Base-by-base conservation (phyloP, 2,888 invertebrate species). In the Branchipolynoe longqiensis region DNA sequence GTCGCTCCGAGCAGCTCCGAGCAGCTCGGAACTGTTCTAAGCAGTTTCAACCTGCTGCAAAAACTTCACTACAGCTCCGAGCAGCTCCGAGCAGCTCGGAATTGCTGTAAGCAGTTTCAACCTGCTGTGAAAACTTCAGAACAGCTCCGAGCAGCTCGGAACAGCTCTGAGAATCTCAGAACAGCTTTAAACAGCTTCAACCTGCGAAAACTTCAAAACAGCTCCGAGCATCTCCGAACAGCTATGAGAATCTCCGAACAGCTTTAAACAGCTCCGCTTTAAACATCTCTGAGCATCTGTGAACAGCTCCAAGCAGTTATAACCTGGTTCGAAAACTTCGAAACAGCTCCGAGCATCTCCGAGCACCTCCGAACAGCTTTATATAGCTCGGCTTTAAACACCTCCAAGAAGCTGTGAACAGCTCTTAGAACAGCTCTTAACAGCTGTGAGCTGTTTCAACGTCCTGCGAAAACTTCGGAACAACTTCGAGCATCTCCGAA, bases 1-100 rank as follows among this genome's bases (percentile, higher is more conserved):
- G 96, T 28, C 4, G 4, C 8, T 48, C 48, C 18, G 18, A 48
- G 18, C 8, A 12, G 8, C 8, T 48, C 8, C 8, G 48, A 48
- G 18, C 48, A 48, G 48, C 48, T 48, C 48, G 8, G 18, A 48
- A 18, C 8, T 48, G 48, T 18, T 48, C 18, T 48, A 12, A 48
- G 18, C 48, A 48, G 48, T 18, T 48, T 18, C 18, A 48, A 8
- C 8, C 8, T 12, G 48, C 48, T 48, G 8, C 48, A 18, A 12
- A 18, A 48, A 12, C 8, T 18, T 48, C 48, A 12, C 8, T 12
- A 48, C 48, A 48, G 48, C n/a, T n/a, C n/a, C n/a, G n/a, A n/a
- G n/a, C n/a, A n/a, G n/a, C 48, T 48, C 48, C 18, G 48, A 48
- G 18, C 18, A 48, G 18, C 48, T 48, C 8, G 8, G 18, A 48